Evolutionary conservation across 2,113 vertebrate genomes (phyloP).

Genomic region (Pardalotus punctatus): DNA sequence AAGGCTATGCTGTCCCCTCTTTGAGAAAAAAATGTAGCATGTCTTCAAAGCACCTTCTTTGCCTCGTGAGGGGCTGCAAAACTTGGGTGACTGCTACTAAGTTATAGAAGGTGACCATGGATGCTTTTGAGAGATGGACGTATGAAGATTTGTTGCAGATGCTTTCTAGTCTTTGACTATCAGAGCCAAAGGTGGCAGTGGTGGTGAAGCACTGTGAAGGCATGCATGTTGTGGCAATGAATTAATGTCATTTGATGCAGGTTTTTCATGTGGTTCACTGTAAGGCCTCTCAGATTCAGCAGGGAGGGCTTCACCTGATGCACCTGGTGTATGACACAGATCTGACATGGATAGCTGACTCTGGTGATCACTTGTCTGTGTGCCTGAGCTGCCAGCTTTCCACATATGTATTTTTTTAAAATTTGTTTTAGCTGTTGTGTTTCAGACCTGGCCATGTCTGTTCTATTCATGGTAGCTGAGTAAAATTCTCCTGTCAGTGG

Average conservation of each 20-base stretch:
- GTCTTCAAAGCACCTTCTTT: background rate
- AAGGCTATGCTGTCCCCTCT: background rate
- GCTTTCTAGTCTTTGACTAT: background rate
- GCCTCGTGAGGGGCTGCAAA: background rate
- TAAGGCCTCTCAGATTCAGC: background rate
- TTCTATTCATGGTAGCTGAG: background rate
- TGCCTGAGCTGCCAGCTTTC: background rate
- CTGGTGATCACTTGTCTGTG: background rate
- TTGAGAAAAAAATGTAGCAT: background rate
- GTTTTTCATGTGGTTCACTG: background rate
- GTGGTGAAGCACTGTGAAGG: background rate
- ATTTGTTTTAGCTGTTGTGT: background rate
- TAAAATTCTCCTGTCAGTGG: background rate
- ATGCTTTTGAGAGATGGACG: background rate
- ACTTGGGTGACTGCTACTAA: background rate
- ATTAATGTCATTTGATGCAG: background rate
- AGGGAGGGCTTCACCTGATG: background rate
- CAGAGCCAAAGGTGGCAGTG: background rate
- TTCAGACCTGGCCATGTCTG: background rate
- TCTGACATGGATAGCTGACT: rapidly evolving
- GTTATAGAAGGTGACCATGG: rapidly evolving
- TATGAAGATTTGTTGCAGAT: background rate
- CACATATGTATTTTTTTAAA: rapidly evolving
- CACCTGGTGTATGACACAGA: rapidly evolving
- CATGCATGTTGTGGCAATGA: background rate